These are phyloP conservation scores for Leptopilina drosophilae DNA, from an alignment of 2,888 invertebrate genomes.

Conservation along the genomic window DNA sequence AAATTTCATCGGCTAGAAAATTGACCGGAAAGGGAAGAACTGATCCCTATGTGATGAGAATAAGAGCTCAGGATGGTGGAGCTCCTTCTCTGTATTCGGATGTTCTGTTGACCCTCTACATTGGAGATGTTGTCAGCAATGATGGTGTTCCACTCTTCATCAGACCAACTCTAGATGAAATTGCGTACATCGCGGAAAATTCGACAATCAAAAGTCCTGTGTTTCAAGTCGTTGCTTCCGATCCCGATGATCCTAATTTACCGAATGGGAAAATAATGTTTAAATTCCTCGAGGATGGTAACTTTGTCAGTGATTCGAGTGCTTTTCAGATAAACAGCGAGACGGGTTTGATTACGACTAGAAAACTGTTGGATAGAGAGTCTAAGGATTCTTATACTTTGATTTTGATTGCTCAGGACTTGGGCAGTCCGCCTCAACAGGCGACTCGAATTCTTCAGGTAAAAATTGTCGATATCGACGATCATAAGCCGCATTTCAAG, in stretches of 20 bases:
- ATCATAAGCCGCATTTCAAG: slow-evolving; percentile 86
- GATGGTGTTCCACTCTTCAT: slow-evolving; percentile 89
- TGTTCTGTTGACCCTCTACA: slow-evolving; percentile 82
- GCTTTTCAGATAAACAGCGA: slow-evolving; percentile 74
- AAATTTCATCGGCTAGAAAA: slow-evolving; percentile 82
- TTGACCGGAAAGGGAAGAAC: slow-evolving; percentile 87
- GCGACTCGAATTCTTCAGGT: slow-evolving; percentile 85
- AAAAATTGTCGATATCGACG: slow-evolving; percentile 85
- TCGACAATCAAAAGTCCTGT: slow-evolving; percentile 85
- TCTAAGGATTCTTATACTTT: slow-evolving; percentile 85
- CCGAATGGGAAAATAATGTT: slow-evolving; percentile 86
- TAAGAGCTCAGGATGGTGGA: slow-evolving; percentile 85
- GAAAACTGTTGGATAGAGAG: slow-evolving; percentile 85
- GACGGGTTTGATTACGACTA: slow-evolving; percentile 86
- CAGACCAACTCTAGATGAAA: slow-evolving; percentile 84
- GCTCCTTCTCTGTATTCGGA: slow-evolving; percentile 81
- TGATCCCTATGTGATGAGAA: slow-evolving; percentile 84
- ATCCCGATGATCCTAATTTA: slow-evolving; percentile 87
- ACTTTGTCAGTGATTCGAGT: slow-evolving; percentile 74
- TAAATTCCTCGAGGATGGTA: slow-evolving; percentile 84
- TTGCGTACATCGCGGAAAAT: slow-evolving; percentile 86
- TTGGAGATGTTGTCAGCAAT: slow-evolving; percentile 89
- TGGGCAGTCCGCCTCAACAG: slow-evolving; percentile 87
- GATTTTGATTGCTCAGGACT: slow-evolving; percentile 87
- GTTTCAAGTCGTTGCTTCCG: slow-evolving; percentile 86